Evolutionary conservation across 2,797 vertebrate species (phyloP).

Genomic region (Caiman crocodilus): DNA sequence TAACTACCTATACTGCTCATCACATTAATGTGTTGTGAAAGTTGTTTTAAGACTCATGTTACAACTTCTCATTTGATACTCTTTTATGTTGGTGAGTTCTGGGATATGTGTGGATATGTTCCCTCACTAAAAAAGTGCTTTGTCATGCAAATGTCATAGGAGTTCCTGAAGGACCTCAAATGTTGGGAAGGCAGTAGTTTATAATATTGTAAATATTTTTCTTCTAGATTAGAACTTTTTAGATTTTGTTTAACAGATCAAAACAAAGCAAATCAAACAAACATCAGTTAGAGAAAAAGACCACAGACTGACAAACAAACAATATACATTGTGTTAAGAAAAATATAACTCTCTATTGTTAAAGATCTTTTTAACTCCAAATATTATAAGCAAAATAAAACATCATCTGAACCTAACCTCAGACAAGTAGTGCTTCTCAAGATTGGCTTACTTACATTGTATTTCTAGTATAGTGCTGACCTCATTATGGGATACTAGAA

Average conservation of each 20-base stretch:
- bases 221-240: background rate
- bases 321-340: background rate
- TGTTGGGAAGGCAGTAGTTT: background rate
- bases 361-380: background rate
- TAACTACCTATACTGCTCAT: background rate
- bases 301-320: background rate
- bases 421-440: background rate
- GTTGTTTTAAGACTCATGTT: background rate
- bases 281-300: no score
- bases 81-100: background rate
- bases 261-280: background rate
- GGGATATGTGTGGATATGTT: accelerated
- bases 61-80: background rate
- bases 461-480: background rate
- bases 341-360: background rate
- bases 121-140: background rate
- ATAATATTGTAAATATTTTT: slow-evolving; percentile 22
- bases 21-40: background rate
- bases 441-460: background rate
- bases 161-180: background rate
- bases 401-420: accelerated
- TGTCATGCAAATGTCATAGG: background rate
- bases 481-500: accelerated
- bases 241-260: background rate
- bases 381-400: background rate